Percentiles rank a stretch among this genome's conserved stretches.
Evolutionary conservation across 2,797 vertebrate species (phyloP).

Genomic region (Enteromius fasciolatus): DNA sequence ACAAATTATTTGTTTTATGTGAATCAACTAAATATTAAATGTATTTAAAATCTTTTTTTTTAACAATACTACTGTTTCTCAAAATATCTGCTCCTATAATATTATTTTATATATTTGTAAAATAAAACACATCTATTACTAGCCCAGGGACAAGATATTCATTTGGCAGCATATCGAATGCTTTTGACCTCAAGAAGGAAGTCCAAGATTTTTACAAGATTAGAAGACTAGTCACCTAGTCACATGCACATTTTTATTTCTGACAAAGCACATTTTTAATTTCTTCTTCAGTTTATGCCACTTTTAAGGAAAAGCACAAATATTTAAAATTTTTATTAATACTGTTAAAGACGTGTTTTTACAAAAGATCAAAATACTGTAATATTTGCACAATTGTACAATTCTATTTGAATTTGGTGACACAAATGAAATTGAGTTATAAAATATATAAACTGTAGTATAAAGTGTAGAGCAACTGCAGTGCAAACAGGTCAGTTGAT

Average conservation of each 20-base stretch:
- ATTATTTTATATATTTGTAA: neutral
- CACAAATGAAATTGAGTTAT: conserved; percentile 32
- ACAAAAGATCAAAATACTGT: conserved; percentile 60
- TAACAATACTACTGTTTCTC: too few species aligned
- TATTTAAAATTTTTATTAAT: conserved; percentile 67
- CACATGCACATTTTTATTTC: neutral
- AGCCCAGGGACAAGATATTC: neutral
- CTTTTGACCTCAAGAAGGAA: conserved; percentile 75
- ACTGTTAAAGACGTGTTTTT: conserved; percentile 61
- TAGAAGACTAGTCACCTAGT: neutral
- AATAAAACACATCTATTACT: neutral
- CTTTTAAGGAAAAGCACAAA: conserved; percentile 29
- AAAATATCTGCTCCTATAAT: neutral
- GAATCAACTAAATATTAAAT: neutral
- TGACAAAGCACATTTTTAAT: neutral
- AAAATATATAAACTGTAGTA: conserved; percentile 44
- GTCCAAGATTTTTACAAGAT: conserved; percentile 54
- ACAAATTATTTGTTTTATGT: neutral
- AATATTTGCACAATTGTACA: conserved; percentile 32
- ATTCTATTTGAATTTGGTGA: conserved; percentile 53
- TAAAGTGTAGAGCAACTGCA: conserved; percentile 39
- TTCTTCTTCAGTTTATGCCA: neutral
- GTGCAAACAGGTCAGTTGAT: conserved; percentile 39
- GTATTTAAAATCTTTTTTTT: neutral
- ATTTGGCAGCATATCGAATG: conserved; percentile 85